Evolutionary conservation across 1,140 invertebrate genomes (phyloP), one percentile per base, ranked within the genome.

Genomic region (Oscheius sp.): DNA sequence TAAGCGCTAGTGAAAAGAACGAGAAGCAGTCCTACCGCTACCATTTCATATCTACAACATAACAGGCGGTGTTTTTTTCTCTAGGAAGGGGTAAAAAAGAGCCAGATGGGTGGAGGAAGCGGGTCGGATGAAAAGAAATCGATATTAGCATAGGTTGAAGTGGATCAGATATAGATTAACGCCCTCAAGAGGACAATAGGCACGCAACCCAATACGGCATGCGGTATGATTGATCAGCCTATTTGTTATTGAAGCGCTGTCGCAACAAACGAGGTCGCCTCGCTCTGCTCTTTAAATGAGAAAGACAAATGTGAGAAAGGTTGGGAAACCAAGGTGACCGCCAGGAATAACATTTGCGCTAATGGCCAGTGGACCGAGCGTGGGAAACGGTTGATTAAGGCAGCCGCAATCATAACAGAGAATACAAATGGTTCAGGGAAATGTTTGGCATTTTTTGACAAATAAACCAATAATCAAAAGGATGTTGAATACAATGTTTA

Each of bases 141-240:
- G 28, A 55, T n/a, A n/a, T n/a, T n/a, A n/a, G n/a, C n/a, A n/a
- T 55, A 55, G 49, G 49, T 55, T 55, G 28, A 55, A 55, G 49
- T 55, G 49, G 49, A 55, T 55, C 49, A 55, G 49, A 7, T 55
- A 55, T 55, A 55, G 49, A 55, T 55, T 55, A 55, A 26, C 15
- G 7, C 49, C 7, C 49, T 55, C 28, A 26, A 55, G 49, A 23
- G 49, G 28, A 55, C 49, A 55, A 55, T 55, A 23, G 49, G 49
- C 49, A 55, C 49, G 49, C 49, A 55, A 55, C 49, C 49, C 49
- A 55, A 55, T 55, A 55, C 49, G 49, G 49, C 49, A 55, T 55
- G 7, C 23, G 23, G 49, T 55, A 55, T 55, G 49, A 55, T 55
- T 55, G 49, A 55, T 55, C 49, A 55, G 7, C 7, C 7, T 55